phyloP scores from a whole-genome alignment of 1,140 invertebrate species.

The Nephila pilipes region DNA sequence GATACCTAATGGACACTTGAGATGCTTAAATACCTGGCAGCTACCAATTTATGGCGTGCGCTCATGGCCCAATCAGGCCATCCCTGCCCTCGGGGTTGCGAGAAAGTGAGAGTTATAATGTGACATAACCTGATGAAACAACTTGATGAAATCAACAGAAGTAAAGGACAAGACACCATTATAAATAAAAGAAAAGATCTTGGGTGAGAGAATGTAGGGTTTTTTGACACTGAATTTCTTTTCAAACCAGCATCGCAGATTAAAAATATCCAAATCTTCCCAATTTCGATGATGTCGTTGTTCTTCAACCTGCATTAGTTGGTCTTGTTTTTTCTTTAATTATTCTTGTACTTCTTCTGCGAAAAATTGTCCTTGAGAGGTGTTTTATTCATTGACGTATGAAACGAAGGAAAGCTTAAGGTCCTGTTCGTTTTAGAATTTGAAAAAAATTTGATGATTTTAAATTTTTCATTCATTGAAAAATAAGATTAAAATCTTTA shows the following conservation, averaged over 20 bases:
- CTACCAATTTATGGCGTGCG: conserved; percentile 56
- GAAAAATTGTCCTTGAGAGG: conserved; percentile 1
- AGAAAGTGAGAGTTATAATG: conserved; percentile 66
- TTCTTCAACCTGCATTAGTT: conserved; percentile 65
- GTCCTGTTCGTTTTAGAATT: not conserved
- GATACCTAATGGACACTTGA: conserved; percentile 8
- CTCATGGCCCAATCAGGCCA: conserved; percentile 47
- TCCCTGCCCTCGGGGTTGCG: conserved; percentile 60
- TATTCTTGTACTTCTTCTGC: not conserved
- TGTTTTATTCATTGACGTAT: not conserved
- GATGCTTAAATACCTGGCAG: conserved; percentile 59
- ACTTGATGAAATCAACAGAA: conserved; percentile 48
- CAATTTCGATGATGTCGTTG: conserved; percentile 11
- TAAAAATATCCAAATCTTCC: conserved; percentile 31
- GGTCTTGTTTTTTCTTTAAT: not conserved
- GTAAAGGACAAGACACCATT: not conserved
- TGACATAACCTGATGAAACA: conserved; percentile 67
- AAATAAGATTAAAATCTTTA: too few relatives aligned
- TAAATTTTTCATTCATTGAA: too few relatives aligned
- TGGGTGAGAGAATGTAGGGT: not conserved
- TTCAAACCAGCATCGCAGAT: not conserved
- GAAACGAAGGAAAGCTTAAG: not conserved
- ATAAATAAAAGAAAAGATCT: conserved; percentile 20
- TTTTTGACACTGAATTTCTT: not conserved
- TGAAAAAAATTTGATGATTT: not conserved